A percentile compares a stretch with the other conserved stretches of the same genome.
Conservation (phyloP, 2,113 vertebrate genomes). For the Camelus bactrianus region DNA sequence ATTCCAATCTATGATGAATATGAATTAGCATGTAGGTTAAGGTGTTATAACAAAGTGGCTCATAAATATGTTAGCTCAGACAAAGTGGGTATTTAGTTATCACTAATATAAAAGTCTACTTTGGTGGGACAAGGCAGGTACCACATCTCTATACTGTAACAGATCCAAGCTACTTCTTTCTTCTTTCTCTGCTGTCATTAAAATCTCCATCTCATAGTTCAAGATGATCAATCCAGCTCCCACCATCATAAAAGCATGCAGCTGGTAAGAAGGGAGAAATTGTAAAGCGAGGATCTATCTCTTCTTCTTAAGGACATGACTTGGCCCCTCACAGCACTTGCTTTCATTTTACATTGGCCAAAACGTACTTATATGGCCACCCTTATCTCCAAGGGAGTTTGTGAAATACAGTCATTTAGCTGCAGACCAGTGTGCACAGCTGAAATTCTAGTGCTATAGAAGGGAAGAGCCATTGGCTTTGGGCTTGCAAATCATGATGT, state of each 20-base stretch:
- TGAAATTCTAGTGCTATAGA: neutral
- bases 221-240: neutral
- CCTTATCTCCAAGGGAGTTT: neutral
- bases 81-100: neutral
- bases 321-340: neutral
- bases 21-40: neutral
- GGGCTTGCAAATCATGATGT: neutral
- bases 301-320: neutral
- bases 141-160: neutral
- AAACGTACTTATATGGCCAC: neutral
- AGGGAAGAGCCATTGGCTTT: neutral
- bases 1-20: neutral
- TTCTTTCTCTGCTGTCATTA: neutral
- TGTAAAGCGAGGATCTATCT: neutral
- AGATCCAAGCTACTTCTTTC: neutral
- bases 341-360: neutral
- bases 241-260: neutral
- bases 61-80: neutral
- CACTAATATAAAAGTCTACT: neutral
- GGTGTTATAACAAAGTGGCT: neutral
- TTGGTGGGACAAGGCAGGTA: neutral
- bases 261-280: neutral
- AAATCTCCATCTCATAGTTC: neutral
- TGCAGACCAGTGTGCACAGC: neutral
- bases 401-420: neutral